Conservation (phyloP, 2,797 vertebrate species). For the Rhynchonycteris naso region DNA sequence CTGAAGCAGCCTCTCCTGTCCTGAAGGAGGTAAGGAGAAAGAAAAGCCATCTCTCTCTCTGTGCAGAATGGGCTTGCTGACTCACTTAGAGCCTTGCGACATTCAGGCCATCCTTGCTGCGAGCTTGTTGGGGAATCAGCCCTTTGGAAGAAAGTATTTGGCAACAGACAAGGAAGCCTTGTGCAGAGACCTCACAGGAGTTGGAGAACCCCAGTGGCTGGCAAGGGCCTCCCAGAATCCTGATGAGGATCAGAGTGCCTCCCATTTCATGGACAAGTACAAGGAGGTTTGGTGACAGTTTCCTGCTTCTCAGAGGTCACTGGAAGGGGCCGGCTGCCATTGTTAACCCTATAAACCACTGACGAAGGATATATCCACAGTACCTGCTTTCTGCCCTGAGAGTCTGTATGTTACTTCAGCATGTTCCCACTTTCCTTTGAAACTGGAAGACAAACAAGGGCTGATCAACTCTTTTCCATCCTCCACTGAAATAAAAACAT, state of each 20-base stretch:
- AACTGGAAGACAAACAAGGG: constrained; percentile 91
- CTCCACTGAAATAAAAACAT: constrained; percentile 83
- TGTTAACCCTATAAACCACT: neutral
- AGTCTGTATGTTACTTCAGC: constrained; percentile 91
- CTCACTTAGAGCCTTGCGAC: neutral
- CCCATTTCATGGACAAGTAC: neutral
- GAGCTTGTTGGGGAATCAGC: neutral
- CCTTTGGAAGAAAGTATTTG: neutral
- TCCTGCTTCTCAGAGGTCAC: neutral
- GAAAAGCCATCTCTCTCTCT: neutral
- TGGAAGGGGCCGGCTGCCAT: neutral
- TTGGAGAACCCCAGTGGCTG: rapidly evolving
- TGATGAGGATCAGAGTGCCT: neutral
- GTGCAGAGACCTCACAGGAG: neutral
- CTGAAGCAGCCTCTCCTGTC: neutral
- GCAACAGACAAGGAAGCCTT: neutral
- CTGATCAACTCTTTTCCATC: constrained; percentile 90
- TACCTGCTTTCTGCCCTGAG: constrained; percentile 94
- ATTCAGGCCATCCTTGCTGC: neutral
- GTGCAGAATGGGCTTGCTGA: neutral
- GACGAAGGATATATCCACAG: neutral
- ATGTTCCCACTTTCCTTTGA: constrained; percentile 91
- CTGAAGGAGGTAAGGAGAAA: neutral
- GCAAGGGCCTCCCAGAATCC: neutral
- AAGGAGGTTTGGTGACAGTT: neutral